Evolutionary conservation across 2,797 vertebrate species (phyloP).

Genomic region (Pogonophryne albipinna): DNA sequence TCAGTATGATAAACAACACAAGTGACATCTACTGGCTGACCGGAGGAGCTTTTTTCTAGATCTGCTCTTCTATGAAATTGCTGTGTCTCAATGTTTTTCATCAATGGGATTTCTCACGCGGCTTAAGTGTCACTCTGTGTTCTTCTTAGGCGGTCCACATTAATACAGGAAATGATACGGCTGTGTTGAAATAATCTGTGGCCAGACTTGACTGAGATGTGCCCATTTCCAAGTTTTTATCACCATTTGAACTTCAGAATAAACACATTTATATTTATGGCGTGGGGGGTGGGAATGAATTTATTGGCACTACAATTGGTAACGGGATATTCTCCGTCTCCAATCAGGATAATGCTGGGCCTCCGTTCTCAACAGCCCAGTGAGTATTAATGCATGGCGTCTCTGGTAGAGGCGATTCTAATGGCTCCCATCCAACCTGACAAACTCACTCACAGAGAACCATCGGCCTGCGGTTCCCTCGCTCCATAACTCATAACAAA

Average conservation of each 20-base stretch:
- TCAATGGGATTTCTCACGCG: conserved; percentile 71
- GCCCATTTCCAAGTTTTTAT: conserved; percentile 58
- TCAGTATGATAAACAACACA: conserved; percentile 65
- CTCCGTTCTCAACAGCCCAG: conserved; percentile 57
- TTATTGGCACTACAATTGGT: conserved; percentile 69
- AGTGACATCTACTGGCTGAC: conserved; percentile 85
- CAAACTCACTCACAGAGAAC: conserved; percentile 72
- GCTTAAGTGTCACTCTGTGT: conserved; percentile 63
- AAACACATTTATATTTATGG: conserved; percentile 74
- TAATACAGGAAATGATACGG: conserved; percentile 60
- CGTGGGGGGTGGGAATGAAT: conserved; percentile 56
- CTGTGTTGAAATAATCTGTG: conserved; percentile 63
- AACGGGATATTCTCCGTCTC: conserved; percentile 65
- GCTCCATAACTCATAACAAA: conserved; percentile 81
- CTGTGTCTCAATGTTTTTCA: conserved; percentile 55
- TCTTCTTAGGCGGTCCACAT: conserved; percentile 42
- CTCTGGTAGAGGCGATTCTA: conserved; percentile 70
- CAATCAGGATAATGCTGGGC: conserved; percentile 73
- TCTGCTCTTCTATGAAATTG: not conserved
- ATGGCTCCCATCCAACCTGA: conserved; percentile 78
- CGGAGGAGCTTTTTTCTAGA: conserved; percentile 37
- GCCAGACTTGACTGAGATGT: conserved; percentile 51
- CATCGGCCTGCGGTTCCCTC: conserved; percentile 72
- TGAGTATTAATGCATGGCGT: conserved; percentile 77
- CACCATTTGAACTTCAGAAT: conserved; percentile 64